Evolutionary conservation across 2,888 invertebrate genomes (phyloP), one percentile per base, ranked within the genome.

Genomic region (Leucophenga montana): DNA sequence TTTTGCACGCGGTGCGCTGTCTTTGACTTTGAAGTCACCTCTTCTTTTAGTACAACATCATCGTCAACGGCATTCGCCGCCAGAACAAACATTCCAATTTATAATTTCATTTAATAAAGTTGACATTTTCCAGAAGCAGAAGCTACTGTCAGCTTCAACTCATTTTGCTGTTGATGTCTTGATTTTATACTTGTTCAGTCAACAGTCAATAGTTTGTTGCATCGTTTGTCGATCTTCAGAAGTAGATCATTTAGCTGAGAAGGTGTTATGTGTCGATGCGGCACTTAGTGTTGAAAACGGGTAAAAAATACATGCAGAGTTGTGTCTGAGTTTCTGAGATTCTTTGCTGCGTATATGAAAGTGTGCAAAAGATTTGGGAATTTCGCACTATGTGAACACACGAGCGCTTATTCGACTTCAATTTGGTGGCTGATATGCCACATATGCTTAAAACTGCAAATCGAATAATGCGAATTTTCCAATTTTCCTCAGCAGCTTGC

Each of bases 81-180:
- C 66, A 67, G 69, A 66, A n/a, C 73, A 67, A 71, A 74, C 83
- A 82, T 82, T 82, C 83, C 82, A 82, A 82, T 83, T 80, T 82
- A 82, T 82, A 82, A 82, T 82, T 82, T 82, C 83, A 75, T 82
- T 82, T 83, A 82, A 82, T 82, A 82, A 82, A 82, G 82, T 82
- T 82, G 82, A 82, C 82, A 82, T 83, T 82, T 82, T 75, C 76
- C 70, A 50, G 44, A 2, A 27, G 67, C 48, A 50, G 67, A 33
- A 59, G 71, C 16, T 27, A n/a, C 46, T 59, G n/a, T 27, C 46
- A 13, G 16, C 59, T 61, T 69, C 65, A 56, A 54, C 46, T 31
- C 27, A 20, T 39, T 18, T 22, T 13, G 44, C 46, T 66, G 53
- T 57, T 59, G 48, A 64, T 48, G 62, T 9, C 62, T 64, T 64